Base-by-base conservation (phyloP, 2,113 vertebrate genomes). In the Felis chaus region DNA sequence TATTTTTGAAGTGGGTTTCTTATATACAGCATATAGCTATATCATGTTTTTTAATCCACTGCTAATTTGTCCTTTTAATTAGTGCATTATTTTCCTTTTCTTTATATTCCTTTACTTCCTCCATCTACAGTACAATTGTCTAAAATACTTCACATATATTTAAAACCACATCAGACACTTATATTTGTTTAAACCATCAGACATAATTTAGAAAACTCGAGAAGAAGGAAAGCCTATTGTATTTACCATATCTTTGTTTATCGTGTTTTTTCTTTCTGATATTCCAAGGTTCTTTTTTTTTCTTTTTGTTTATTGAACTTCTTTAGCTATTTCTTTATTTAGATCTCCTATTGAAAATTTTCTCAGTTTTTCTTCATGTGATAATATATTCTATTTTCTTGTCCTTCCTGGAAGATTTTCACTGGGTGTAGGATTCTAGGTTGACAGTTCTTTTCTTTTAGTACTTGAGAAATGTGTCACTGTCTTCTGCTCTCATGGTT, bases 1-100 rank as follows among this genome's bases (percentile, higher is more conserved):
- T 65, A 23, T 96, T 82, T 76, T 76, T 89, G 29, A 92, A 84
- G n/a, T 92, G 16, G 69, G 23, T 66, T 93, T 92, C 65, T 89
- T 73, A 23, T 82, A 53, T 61, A 79, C 0, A 74, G 10, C 10
- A 69, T 76, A 36, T 53, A 95, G 48, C n/a, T 76, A 61, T 21
- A 36, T 57, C 65, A 50, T 85, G 7, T 29, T 91, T 66, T 94
- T 76, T 82, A 95, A 82, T 78, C 12, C 27, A 76, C 12, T 71
- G 63, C 7, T 29, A 66, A n/a, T 80, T 23, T 88, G 36, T 41
- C 21, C 36, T 96, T 95, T 89, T 81, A 87, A 63, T 68, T 53
- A 87, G 23, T 87, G 4, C 80, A 39, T 88, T 91, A 50, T 11
- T 13, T 90, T 65, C 45, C 7, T 9, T 69, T 83, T 79, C 39